phyloP scores from a whole-genome alignment of 2,888 invertebrate genomes.

The Pecten maximus region DNA sequence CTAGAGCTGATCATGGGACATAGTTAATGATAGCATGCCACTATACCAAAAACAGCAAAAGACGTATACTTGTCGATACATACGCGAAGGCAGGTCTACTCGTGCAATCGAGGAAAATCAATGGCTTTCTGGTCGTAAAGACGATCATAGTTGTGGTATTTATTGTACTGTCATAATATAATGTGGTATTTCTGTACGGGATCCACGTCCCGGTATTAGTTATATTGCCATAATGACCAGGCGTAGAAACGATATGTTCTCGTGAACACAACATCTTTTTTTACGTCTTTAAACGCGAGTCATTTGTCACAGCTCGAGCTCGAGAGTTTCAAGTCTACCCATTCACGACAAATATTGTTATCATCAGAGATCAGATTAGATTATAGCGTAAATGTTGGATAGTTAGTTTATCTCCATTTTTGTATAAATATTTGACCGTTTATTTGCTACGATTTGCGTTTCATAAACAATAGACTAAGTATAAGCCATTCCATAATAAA shows the following conservation, averaged over 20 bases:
- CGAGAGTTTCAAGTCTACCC: background rate
- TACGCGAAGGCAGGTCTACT: background rate
- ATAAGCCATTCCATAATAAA: too few species aligned
- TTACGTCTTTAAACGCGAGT: background rate
- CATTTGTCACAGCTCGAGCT: background rate
- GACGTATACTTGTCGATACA: slow-evolving; percentile 17
- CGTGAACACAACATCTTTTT: slow-evolving; percentile 4
- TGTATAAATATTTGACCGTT: too few species aligned
- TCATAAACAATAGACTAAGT: too few species aligned
- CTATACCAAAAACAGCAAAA: slow-evolving; percentile 3
- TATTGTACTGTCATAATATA: slow-evolving; percentile 9
- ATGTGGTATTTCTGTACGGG: background rate
- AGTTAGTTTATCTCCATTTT: too few species aligned
- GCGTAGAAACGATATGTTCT: background rate
- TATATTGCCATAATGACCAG: background rate
- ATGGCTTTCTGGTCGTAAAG: slow-evolving; percentile 2
- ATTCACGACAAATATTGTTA: background rate
- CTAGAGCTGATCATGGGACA: background rate
- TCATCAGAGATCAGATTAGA: background rate
- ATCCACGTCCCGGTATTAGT: background rate
- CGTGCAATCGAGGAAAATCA: background rate
- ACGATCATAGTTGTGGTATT: background rate
- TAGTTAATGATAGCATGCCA: background rate
- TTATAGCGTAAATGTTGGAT: background rate
- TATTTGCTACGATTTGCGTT: too few species aligned